Evolutionary conservation across 37 sponge, comb jelly and placozoan genomes (phyloP), one percentile per base, ranked within the genome.

Genomic region (Diacarnus erythraeanus): DNA sequence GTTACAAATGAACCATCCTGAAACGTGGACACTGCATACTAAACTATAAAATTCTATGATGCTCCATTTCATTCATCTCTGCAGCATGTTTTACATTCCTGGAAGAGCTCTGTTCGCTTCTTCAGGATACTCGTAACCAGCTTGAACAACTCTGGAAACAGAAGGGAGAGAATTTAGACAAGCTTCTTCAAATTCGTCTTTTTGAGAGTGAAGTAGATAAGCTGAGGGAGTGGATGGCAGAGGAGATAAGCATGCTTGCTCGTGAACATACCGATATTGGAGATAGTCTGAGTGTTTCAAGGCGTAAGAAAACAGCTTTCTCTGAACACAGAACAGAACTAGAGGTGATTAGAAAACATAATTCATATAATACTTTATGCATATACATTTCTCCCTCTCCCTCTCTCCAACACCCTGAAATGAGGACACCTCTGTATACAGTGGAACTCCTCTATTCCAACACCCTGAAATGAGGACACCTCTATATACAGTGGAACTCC

Each of bases 201-300:
- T 88, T 59, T 68, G 89, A 92, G 74, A 42, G 68, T 30, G 92
- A 92, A 25, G 26, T 81, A 1, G 76, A 75, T 22, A 31, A 86
- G 73, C 76, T 85, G 59, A 12, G 78, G 17, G 68, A n/a, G 2
- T 82, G 82, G 82, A 60, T 82, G 12, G 22, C 63, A 18, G 22
- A 42, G 0, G 74, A 72, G 64, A 35, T 30, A 1, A 47, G n/a
- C 15, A 33, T n/a, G 2, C 66, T 82, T 1, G 44, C 82, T n/a
- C 43, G 40, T 1, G 37, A 74, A 21, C 74, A 82, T 56, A 82
- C 82, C 15, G 82, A 82, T 44, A 82, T 82, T 25, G 82, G 82
- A 8, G 74, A 82, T 27, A 41, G 47, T 5, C 65, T 42, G 35
- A 38, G 42, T 21, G 26, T 21, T 61, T 64, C 82, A 39, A 59